These are phyloP conservation scores for Rhipidura dahli DNA, from an alignment of 2,113 vertebrate genomes.

Conservation along the genomic window DNA sequence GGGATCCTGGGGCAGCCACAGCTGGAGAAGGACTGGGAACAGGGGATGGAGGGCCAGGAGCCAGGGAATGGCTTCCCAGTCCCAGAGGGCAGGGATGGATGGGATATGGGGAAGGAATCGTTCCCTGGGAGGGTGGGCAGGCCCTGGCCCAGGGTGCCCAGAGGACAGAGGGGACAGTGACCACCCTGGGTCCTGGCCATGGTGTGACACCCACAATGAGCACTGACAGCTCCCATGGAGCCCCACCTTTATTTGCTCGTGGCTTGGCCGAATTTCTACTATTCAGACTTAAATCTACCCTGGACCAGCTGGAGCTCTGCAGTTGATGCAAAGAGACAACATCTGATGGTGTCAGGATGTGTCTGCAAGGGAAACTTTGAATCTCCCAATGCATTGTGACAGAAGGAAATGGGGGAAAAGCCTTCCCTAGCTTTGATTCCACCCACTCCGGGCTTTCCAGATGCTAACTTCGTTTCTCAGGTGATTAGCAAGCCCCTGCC, in stretches of 20 bases:
- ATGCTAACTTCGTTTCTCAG: constrained; percentile 24
- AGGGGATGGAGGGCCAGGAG: not conserved
- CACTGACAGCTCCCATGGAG: not conserved
- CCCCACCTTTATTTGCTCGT: not conserved
- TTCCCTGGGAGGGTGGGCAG: not conserved
- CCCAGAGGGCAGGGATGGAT: not conserved
- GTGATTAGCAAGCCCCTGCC: not conserved
- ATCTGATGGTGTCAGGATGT: not conserved
- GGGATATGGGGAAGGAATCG: not conserved
- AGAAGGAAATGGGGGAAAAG: not conserved
- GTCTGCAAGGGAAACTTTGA: not conserved
- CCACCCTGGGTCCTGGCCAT: not conserved
- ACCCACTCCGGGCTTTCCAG: not conserved
- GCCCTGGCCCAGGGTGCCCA: not conserved
- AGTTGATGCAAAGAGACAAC: constrained; percentile 36
- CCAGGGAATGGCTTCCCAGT: not conserved
- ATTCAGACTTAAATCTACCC: not conserved
- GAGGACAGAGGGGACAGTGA: not conserved
- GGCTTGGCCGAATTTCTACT: not conserved
- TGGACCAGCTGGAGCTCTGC: not conserved
- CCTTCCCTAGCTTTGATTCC: not conserved
- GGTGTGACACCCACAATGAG: not conserved
- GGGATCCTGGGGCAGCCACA: not conserved
- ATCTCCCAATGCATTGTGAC: not conserved
- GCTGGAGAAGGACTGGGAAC: not conserved